phyloP scores from a whole-genome alignment of 1,140 invertebrate species.

The Zaprionus africanus region DNA sequence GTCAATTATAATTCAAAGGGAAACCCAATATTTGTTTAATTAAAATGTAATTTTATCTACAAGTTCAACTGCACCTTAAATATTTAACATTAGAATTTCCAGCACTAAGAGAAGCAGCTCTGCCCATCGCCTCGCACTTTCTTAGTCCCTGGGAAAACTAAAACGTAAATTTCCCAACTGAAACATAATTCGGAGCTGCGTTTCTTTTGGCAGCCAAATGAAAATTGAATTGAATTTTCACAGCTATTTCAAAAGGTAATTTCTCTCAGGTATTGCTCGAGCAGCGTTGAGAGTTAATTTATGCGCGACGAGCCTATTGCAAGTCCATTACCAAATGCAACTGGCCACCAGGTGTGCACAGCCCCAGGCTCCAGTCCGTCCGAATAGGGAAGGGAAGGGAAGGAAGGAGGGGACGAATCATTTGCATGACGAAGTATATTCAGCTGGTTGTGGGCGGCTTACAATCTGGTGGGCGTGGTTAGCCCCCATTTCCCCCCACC shows the following conservation, averaged over 20 bases:
- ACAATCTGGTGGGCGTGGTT: conserved; percentile 3
- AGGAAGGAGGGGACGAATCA: conserved; percentile 29
- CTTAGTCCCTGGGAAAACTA: not conserved
- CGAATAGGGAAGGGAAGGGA: not conserved
- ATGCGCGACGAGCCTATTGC: conserved; percentile 24
- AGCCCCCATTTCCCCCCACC: too few relatives aligned
- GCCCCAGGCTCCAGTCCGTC: conserved; percentile 4
- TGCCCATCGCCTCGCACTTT: not conserved
- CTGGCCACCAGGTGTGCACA: conserved; percentile 19
- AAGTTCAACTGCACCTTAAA: not conserved
- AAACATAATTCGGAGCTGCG: not conserved
- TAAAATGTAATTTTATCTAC: not conserved
- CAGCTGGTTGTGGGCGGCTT: conserved; percentile 23
- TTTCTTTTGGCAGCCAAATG: not conserved
- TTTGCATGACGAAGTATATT: conserved; percentile 50
- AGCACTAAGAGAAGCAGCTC: not conserved
- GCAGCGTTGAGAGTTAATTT: not conserved
- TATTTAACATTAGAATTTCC: not conserved
- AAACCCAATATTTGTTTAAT: not conserved
- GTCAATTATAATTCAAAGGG: not conserved
- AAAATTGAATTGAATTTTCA: conserved; percentile 28
- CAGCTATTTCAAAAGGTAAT: conserved; percentile 13
- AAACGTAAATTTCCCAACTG: conserved; percentile 1
- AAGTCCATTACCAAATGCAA: conserved; percentile 45
- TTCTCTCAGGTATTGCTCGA: conserved; percentile 19